Evolutionary conservation across 2,113 vertebrate species (phyloP).

Genomic region (Syngnathus scovelli): DNA sequence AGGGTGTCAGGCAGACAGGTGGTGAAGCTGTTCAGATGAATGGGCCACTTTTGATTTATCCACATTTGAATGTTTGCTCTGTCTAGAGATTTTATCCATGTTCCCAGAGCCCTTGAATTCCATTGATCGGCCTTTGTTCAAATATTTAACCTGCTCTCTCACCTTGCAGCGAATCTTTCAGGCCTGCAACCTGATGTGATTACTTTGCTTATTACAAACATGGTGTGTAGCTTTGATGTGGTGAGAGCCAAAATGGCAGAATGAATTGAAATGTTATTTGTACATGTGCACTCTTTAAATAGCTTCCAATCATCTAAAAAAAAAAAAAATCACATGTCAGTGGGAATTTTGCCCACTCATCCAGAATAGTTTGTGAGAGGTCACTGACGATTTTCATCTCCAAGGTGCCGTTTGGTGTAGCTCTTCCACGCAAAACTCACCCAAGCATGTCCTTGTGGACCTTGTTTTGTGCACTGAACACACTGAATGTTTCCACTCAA

Average conservation of each 20-base stretch:
- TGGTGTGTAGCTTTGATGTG: constrained; percentile 16
- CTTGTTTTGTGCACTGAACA: not conserved
- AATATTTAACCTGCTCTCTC: constrained; percentile 43
- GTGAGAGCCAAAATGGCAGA: not conserved
- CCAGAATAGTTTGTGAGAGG: not conserved
- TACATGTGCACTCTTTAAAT: not conserved
- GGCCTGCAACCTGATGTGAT: constrained; percentile 30
- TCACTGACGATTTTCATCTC: not conserved
- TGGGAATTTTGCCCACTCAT: not conserved
- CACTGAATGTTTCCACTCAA: not conserved
- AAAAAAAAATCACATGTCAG: too few species aligned
- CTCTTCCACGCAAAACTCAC: not conserved
- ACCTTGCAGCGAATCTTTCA: constrained; percentile 23
- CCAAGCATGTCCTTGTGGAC: not conserved
- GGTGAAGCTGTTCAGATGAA: constrained; percentile 15
- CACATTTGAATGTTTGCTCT: constrained; percentile 33
- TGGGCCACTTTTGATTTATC: constrained; percentile 44
- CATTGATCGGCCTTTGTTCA: constrained; percentile 49
- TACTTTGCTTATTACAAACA: constrained; percentile 31
- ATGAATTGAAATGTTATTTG: constrained; percentile 22
- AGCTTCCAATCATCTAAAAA: not conserved
- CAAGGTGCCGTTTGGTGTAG: not conserved
- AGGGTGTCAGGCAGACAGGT: too few species aligned
- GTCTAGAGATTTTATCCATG: constrained; percentile 26
- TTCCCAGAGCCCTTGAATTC: constrained; percentile 26